Evolutionary conservation across 2,888 invertebrate genomes (phyloP).

Genomic region (Pterostichus niger): DNA sequence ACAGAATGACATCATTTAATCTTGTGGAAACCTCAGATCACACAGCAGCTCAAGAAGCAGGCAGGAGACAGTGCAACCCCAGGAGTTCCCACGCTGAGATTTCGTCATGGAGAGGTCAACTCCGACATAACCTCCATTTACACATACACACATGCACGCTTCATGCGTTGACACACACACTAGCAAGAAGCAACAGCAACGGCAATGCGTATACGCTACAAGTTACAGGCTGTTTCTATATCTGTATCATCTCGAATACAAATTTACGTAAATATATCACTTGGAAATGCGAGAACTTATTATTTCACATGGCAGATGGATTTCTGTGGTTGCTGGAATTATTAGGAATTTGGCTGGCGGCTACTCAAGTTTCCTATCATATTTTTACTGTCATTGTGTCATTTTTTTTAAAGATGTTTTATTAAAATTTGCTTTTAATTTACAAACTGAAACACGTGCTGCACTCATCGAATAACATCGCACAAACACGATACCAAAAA

Average conservation of each 20-base stretch:
- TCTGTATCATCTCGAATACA: conserved; percentile 49
- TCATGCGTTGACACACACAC: conserved; percentile 30
- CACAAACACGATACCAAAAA: no score
- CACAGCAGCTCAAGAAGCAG: no score
- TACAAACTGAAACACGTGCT: no score
- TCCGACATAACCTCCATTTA: conserved; percentile 48
- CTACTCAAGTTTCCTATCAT: not conserved
- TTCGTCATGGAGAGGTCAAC: conserved; percentile 57
- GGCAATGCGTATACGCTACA: not conserved
- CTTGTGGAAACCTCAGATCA: conserved; percentile 4
- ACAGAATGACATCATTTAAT: conserved; percentile 14
- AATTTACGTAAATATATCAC: conserved; percentile 52
- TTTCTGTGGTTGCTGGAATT: conserved; percentile 4
- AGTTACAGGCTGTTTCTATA: conserved; percentile 21
- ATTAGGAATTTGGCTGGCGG: not conserved
- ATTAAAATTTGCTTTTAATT: no score
- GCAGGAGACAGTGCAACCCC: conserved; percentile 20
- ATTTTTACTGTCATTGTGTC: not conserved
- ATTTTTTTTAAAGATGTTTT: no score
- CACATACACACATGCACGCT: conserved; percentile 22
- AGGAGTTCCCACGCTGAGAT: conserved; percentile 60
- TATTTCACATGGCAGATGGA: conserved; percentile 26
- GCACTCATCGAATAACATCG: no score
- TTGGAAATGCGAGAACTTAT: conserved; percentile 19
- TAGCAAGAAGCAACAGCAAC: not conserved